Percentiles rank a stretch among this genome's conserved stretches.
phyloP scores from a whole-genome alignment of 2,888 invertebrate genomes.

The Mycalesis mineus region DNA sequence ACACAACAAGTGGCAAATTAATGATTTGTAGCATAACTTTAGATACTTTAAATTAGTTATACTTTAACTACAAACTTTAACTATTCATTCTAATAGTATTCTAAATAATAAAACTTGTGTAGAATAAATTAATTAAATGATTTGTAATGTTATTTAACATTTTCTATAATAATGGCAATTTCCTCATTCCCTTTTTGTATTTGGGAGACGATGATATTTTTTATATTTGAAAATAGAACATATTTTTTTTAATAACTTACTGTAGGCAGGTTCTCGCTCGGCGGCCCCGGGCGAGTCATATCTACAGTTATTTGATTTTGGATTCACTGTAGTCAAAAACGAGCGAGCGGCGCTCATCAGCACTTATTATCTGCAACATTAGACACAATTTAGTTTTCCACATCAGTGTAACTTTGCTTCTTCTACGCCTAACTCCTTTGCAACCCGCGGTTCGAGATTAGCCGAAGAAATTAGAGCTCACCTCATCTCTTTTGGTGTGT shows the following conservation, averaged over 20 bases:
- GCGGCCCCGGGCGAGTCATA: conserved; percentile 81
- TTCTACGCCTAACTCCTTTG: conserved; percentile 24
- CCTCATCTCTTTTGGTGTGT: conserved; percentile 42
- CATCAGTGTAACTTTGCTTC: conserved; percentile 21
- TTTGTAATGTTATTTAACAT: too few relatives aligned
- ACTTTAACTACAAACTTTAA: too few relatives aligned
- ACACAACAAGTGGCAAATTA: neutral
- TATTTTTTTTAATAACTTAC: conserved; percentile 40
- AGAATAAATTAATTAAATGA: too few relatives aligned
- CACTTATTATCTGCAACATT: conserved; percentile 55
- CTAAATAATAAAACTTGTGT: too few relatives aligned
- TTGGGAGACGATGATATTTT: neutral
- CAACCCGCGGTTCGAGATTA: conserved; percentile 7
- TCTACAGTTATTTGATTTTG: conserved; percentile 23
- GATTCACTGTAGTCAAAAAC: conserved; percentile 28
- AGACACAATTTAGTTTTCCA: conserved; percentile 28
- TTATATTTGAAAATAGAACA: neutral
- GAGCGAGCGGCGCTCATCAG: conserved; percentile 44
- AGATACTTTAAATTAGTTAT: too few relatives aligned
- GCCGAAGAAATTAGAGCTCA: conserved; percentile 30
- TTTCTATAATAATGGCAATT: too few relatives aligned
- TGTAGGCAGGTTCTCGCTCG: conserved; percentile 84
- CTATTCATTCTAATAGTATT: too few relatives aligned
- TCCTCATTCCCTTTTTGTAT: too few relatives aligned
- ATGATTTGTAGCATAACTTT: too few relatives aligned